Evolutionary conservation across 2,888 invertebrate species (phyloP).

Genomic region (Schrankia costaestrigalis): DNA sequence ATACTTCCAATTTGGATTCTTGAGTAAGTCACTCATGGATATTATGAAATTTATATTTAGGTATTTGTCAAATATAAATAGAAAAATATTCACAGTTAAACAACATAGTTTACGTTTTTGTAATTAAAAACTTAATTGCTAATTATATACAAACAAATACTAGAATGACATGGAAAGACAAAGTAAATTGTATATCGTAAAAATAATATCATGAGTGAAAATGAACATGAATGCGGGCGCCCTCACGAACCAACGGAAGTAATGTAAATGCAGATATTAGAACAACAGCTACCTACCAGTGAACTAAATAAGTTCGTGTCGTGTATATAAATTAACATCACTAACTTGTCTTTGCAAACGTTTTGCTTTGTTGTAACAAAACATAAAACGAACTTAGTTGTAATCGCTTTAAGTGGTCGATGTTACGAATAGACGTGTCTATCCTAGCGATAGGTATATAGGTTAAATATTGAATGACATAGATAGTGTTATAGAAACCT

Average conservation of each 20-base stretch:
- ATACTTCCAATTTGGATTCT: too few relatives aligned
- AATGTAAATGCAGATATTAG: slow-evolving; percentile 52
- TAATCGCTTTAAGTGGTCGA: background rate
- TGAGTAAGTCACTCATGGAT: too few relatives aligned
- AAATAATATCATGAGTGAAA: slow-evolving; percentile 52
- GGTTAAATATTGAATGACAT: too few relatives aligned
- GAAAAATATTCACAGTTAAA: too few relatives aligned
- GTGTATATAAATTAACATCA: slow-evolving; percentile 47
- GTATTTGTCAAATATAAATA: too few relatives aligned
- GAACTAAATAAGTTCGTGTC: slow-evolving; percentile 53
- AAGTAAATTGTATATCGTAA: slow-evolving; percentile 31
- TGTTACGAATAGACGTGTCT: background rate
- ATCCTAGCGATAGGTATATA: too few relatives aligned
- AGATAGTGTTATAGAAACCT: too few relatives aligned
- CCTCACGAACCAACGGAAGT: slow-evolving; percentile 67
- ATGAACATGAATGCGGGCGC: slow-evolving; percentile 63
- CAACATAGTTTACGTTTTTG: too few relatives aligned
- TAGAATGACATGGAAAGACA: slow-evolving; percentile 22
- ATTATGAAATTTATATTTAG: too few relatives aligned
- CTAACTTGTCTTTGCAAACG: slow-evolving; percentile 18
- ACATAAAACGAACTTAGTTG: background rate
- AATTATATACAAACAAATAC: too few relatives aligned
- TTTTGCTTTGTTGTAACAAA: slow-evolving; percentile 4
- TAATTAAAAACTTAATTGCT: too few relatives aligned
- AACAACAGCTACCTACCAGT: slow-evolving; percentile 57